A percentile compares a stretch with the other conserved stretches of the same genome.
These are phyloP conservation scores for Sycophila sp. DNA, from an alignment of 1,140 invertebrate species.

Conservation along the genomic window DNA sequence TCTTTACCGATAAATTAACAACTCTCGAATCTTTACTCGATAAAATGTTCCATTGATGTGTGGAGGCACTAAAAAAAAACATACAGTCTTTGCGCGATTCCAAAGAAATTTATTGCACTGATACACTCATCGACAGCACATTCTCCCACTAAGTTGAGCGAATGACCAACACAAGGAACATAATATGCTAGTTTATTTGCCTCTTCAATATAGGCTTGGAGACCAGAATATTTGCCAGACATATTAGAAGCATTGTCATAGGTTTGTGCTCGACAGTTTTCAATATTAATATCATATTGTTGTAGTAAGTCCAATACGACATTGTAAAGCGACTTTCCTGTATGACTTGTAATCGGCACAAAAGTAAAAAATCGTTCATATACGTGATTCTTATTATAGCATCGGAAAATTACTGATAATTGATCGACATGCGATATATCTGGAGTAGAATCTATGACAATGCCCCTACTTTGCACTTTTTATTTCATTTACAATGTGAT, in stretches of 20 bases:
- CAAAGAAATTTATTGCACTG: slow-evolving; percentile 21
- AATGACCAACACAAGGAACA: slow-evolving; percentile 30
- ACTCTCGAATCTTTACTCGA: background rate
- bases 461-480: slow-evolving; percentile 29
- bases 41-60: slow-evolving; percentile 25
- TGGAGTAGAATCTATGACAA: slow-evolving; percentile 54
- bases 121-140: background rate
- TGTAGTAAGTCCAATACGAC: no score
- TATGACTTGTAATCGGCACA: background rate
- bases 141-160: slow-evolving; percentile 30
- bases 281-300: no score
- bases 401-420: slow-evolving; percentile 47
- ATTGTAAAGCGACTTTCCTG: no score
- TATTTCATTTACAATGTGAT: slow-evolving; percentile 14
- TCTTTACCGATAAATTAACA: background rate
- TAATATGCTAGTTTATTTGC: slow-evolving; percentile 15
- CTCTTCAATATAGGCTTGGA: slow-evolving; percentile 16
- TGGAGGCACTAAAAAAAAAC: slow-evolving; percentile 36
- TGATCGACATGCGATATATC: slow-evolving; percentile 56
- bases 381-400: slow-evolving; percentile 38
- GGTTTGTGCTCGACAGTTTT: no score
- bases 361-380: background rate
- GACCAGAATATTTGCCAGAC: slow-evolving; percentile 27
- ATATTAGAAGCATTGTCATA: no score
- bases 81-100: no score